Evolutionary conservation across 2,797 vertebrate genomes (phyloP), one percentile per base, ranked within the genome.

Genomic region (Knipowitschia caucasica): DNA sequence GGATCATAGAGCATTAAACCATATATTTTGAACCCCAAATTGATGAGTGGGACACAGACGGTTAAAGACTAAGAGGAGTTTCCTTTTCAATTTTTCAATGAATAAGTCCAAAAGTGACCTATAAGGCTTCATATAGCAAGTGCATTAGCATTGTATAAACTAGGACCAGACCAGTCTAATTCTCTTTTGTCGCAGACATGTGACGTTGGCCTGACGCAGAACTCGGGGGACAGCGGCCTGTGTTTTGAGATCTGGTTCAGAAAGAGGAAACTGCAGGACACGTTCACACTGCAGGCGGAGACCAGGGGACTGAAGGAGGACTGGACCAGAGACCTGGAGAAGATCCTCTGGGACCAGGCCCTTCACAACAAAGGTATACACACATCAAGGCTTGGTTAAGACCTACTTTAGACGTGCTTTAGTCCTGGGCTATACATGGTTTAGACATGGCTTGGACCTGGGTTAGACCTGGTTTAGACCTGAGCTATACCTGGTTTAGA

Each of bases 201-300:
- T 26, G 92, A 93, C 44, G 81, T 92, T 2, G 92, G 91, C 6
- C 87, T 93, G 81, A 93, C 92, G 42, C 91, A 91, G n/a, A 92
- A 89, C 65, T 81, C 75, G 0, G 92, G 91, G 0, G 89, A 91
- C 56, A 92, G 83, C 1, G 91, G 92, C 21, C 80, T 89, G 57
- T 91, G 91, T 56, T 93, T 92, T 62, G 92, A 93, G 84, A 92
- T 93, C 72, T 92, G 92, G 92, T 92, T 92, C 86, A 83, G 91
- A 57, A 88, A 92, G 45, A 86, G 91, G 64, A 93, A 93, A 77
- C 88, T 83, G 6, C 85, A 92, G 67, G 92, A 93, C 81, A 93
- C 92, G 0, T 92, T 91, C 56, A 78, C 69, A 2, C 81, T 93
- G 14, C 91, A 92, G 56, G 89, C 91, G 5, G 54, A 31, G 1